phyloP scores from a whole-genome alignment of 2,888 invertebrate species.

The Drosophila borborema region DNA sequence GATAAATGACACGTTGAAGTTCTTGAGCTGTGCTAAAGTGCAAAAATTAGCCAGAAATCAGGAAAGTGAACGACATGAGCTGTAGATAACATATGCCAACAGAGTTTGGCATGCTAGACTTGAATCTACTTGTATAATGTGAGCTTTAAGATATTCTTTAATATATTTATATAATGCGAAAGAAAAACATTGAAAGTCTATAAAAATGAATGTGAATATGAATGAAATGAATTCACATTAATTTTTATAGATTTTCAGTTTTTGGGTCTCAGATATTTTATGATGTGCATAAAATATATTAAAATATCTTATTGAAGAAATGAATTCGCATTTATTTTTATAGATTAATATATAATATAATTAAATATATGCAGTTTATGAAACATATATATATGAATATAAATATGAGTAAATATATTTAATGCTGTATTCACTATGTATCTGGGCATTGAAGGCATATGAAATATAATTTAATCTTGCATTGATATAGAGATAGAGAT shows the following conservation, averaged over 20 bases:
- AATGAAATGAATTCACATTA: neutral
- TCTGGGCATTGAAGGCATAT: too few species aligned
- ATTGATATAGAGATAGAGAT: too few species aligned
- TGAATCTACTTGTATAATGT: neutral
- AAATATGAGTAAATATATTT: neutral
- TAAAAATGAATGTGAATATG: neutral
- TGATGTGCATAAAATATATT: neutral
- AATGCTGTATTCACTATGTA: neutral
- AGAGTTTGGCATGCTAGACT: neutral
- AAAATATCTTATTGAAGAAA: neutral
- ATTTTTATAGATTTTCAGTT: neutral
- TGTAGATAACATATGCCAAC: neutral
- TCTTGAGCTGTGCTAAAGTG: slow-evolving; percentile 41
- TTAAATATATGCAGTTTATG: neutral
- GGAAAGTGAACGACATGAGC: neutral
- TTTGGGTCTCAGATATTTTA: neutral
- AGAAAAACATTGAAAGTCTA: neutral
- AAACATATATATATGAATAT: too few species aligned
- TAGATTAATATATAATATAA: neutral
- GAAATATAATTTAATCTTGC: too few species aligned
- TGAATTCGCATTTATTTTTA: neutral
- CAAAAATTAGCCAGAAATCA: neutral
- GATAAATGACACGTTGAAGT: slow-evolving; percentile 72
- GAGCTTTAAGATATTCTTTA: neutral
- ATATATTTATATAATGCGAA: neutral